Base-by-base conservation (phyloP, 1,140 invertebrate genomes). In the Sminthurides bifidus region DNA sequence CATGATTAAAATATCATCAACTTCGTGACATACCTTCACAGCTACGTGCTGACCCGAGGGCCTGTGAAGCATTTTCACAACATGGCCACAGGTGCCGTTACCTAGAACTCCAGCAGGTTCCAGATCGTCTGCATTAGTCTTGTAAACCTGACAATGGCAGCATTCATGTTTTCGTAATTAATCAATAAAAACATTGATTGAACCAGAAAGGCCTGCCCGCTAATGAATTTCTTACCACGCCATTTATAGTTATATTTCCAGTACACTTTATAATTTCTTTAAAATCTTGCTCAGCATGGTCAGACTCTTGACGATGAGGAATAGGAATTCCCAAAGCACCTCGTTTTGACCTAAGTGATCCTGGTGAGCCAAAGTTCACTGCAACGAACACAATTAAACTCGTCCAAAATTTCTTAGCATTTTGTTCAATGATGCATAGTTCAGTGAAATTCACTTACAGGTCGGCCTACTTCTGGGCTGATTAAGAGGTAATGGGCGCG, bases 71-170 rank as follows among this genome's bases (percentile, higher is more conserved):
- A 97, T 96, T 74, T 93, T 92, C 2, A 93, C 86, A 8, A 97
- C 93, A 74, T 94, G 89, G n/a, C 92, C 92, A 72, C 90, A 96
- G 6, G 92, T 95, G 3, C 93, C 94, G 71, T 87, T 89, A 54
- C 93, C 94, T 41, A 97, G 74, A 70, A 95, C 92, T 8, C 90
- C 88, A 31, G 93, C 71, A 65, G 87, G 80, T 66, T 90, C 81
- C 66, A 95, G 75, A 67, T 95, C 89, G 65, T 83, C 80, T 65
- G 91, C 85, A 59, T 84, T 80, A n/a, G 86, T 88, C 29, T 81
- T 78, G 74, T 88, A 87, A 67, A 81, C 79, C 65, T 80, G 71
- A 0, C 67, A 46, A 44, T n/a, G 17, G 46, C 27, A 54, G 27
- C 31, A 38, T 46, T 37, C 43, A 38, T 29, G 38, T 23, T 52